Conservation (phyloP, 2,797 vertebrate genomes). For the Podarcis siculus region DNA sequence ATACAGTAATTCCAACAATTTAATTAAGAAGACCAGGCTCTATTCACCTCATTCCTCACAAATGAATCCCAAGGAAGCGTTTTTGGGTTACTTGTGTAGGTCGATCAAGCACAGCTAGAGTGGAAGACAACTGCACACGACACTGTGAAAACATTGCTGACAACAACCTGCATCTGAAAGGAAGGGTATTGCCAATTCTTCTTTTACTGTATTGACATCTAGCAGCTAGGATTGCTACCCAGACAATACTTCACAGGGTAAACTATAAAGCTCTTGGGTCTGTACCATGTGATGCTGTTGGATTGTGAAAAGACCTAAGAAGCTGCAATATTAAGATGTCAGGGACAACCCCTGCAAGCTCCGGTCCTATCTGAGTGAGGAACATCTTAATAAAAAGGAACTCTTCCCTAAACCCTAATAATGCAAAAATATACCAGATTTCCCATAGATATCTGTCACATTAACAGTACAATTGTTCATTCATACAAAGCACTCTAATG, state of each 20-base stretch:
- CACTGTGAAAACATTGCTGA: background rate
- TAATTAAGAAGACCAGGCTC: constrained; percentile 6
- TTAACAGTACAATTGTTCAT: background rate
- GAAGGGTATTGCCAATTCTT: background rate
- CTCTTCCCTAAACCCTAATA: background rate
- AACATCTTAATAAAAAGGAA: background rate
- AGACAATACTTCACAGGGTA: background rate
- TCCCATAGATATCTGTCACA: background rate
- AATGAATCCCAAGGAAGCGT: constrained; percentile 16
- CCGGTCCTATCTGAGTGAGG: background rate
- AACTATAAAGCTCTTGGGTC: background rate
- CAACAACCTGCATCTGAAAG: background rate
- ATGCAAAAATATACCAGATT: background rate
- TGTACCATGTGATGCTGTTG: background rate
- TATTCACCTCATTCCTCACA: background rate
- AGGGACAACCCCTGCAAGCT: background rate
- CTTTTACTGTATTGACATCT: background rate
- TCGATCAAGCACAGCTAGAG: constrained; percentile 43
- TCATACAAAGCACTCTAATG: background rate
- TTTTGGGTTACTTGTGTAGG: background rate
- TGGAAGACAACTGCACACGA: constrained; percentile 17
- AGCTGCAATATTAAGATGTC: background rate
- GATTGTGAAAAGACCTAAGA: background rate
- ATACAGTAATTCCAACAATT: constrained; percentile 18
- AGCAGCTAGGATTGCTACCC: background rate